Base-by-base conservation (phyloP, 2,888 invertebrate species). In the Neoaliturus tenellus region DNA sequence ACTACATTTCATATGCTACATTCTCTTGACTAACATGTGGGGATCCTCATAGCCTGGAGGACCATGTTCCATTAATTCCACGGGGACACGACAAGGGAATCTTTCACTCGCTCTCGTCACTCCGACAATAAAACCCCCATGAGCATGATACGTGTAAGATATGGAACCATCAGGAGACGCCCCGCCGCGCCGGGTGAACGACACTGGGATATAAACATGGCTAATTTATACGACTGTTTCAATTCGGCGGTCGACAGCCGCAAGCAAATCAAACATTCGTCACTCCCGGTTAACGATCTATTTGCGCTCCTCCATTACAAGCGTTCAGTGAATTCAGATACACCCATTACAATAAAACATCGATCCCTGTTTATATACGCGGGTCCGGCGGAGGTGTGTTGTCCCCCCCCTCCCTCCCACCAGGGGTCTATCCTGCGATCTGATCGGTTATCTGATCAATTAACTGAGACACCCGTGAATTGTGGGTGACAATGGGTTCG, bases 401-500 rank as follows among this genome's bases (percentile, higher is more conserved):
- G 51, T 51, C 51, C 10, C 51, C 48, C 12, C 48, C 48, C 48
- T 17, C 48, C 48, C n/a, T 3, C 48, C 48, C 48, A 6, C 10
- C 51, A 51, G 23, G 17, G 62, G 28, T 6, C 31, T 25, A 28
- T 62, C 31, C 20, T 28, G 25, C 28, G 28, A 62, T 62, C 62
- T 28, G 62, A 62, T 62, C 62, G 14, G 20, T 62, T 62, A 62
- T 62, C 62, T 62, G 62, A 62, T 62, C 62, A 62, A 62, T 62
- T 62, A 62, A 62, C 62, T 28, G 62, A 28, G 62, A 62, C 62
- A 17, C 62, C 62, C 25, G 62, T 62, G 62, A 62, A 8, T 62
- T 62, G 62, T 62, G 62, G 62, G 62, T 14, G 62, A 62, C 62
- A 62, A 62, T 62, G 62, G 23, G 17, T 55, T 55, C n/a, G 31